A percentile compares a stretch with the other conserved stretches of the same genome.
These are phyloP conservation scores for Merluccius polli DNA, from an alignment of 2,797 vertebrate genomes.

Conservation along the genomic window DNA sequence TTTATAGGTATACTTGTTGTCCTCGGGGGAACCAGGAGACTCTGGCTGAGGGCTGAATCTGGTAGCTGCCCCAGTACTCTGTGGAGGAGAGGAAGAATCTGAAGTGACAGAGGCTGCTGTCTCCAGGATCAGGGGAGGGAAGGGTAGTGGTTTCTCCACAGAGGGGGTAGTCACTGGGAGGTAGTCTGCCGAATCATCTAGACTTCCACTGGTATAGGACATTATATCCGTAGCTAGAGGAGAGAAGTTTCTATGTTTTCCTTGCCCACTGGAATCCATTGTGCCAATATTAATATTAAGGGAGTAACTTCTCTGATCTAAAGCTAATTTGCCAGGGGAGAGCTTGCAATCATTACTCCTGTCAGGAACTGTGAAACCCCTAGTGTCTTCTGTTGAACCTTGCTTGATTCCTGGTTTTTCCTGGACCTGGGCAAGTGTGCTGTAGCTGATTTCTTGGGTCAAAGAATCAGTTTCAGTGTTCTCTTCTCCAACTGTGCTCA, in stretches of 20 bases:
- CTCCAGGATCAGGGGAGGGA: slow-evolving; percentile 81
- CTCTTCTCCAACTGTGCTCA: slow-evolving; percentile 82
- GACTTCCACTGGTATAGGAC: slow-evolving; percentile 91
- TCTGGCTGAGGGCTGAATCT: slow-evolving; percentile 72
- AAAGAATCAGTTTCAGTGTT: slow-evolving; percentile 51
- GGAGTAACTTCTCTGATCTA: slow-evolving; percentile 97
- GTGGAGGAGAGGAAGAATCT: slow-evolving; percentile 70
- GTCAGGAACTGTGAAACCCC: slow-evolving; percentile 73
- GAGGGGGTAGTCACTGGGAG: slow-evolving; percentile 90
- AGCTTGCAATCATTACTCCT: slow-evolving; percentile 86
- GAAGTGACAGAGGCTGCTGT: slow-evolving; percentile 70
- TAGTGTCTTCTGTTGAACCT: slow-evolving; percentile 70
- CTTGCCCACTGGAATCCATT: slow-evolving; percentile 86
- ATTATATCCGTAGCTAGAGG: slow-evolving; percentile 95
- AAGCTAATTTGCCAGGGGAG: slow-evolving; percentile 90
- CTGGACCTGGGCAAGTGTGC: slow-evolving; percentile 75
- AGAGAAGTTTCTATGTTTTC: slow-evolving; percentile 84
- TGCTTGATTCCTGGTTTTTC: slow-evolving; percentile 53
- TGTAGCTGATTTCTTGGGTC: slow-evolving; percentile 81
- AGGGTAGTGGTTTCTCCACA: slow-evolving; percentile 81
- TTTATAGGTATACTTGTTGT: slow-evolving; percentile 81
- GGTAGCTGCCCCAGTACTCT: slow-evolving; percentile 41
- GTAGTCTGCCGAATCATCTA: slow-evolving; percentile 93
- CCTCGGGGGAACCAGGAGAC: slow-evolving; percentile 78
- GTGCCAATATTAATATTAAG: slow-evolving; percentile 94